Conservation (phyloP, 2,797 vertebrate species). For the Mus caroli region DNA sequence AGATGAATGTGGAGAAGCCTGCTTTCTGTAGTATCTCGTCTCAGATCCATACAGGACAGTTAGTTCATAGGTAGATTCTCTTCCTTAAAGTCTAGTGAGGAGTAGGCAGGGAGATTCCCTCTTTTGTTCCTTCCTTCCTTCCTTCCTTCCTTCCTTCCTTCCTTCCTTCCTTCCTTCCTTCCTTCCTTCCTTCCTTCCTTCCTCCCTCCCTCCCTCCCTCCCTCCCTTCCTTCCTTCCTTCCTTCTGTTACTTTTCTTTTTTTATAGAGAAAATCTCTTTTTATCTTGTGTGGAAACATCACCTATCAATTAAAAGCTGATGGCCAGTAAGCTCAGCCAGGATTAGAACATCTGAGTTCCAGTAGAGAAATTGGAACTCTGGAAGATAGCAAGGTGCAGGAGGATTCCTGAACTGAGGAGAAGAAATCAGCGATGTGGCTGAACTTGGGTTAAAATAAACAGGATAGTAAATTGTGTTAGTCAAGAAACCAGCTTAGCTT, state of each 20-base stretch:
- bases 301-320: background rate
- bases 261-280: background rate
- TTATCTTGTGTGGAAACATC: background rate
- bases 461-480: background rate
- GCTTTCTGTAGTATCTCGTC: background rate
- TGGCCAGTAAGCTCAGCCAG: background rate
- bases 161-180: too few species aligned
- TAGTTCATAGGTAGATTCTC: background rate
- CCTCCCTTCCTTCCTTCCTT: background rate
- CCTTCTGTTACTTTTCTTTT: too few species aligned
- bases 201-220: accelerated
- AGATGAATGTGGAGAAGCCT: too few species aligned
- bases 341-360: background rate
- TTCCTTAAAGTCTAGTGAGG: background rate
- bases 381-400: background rate
- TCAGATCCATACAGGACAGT: background rate
- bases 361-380: background rate
- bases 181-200: too few species aligned
- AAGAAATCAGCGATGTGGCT: background rate
- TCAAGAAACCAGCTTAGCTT: background rate
- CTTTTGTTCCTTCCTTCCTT: background rate
- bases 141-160: too few species aligned
- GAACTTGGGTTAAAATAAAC: background rate
- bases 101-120: background rate
- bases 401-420: background rate